These are phyloP conservation scores for Ardeotis arabs DNA, from an alignment of 2,113 vertebrate species.

Conservation along the genomic window DNA sequence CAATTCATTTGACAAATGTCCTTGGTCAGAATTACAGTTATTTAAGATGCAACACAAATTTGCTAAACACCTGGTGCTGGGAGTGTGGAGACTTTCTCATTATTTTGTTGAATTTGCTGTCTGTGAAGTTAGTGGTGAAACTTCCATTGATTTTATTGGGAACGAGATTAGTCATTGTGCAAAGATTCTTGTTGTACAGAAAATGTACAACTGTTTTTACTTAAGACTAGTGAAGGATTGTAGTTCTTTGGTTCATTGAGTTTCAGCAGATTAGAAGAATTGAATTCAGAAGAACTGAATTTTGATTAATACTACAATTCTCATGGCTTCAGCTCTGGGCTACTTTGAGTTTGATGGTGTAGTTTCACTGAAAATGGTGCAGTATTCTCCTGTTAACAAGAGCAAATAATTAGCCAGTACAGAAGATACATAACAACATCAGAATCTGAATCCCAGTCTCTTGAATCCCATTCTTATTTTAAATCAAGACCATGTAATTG, in stretches of 20 bases:
- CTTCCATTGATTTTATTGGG: not conserved
- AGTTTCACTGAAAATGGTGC: not conserved
- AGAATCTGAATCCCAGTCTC: not conserved
- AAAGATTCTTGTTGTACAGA: not conserved
- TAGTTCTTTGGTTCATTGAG: not conserved
- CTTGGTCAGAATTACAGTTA: not conserved
- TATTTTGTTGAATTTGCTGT: not conserved
- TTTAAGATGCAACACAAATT: not conserved
- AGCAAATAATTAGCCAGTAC: not conserved
- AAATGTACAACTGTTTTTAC: not conserved
- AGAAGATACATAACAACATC: not conserved
- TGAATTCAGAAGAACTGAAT: not conserved
- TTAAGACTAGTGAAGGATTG: not conserved
- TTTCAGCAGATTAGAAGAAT: not conserved
- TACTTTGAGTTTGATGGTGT: not conserved
- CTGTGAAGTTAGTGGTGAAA: not conserved
- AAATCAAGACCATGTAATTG: not conserved
- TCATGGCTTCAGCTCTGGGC: not conserved
- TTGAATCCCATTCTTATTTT: not conserved
- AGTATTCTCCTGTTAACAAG: not conserved
- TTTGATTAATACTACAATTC: not conserved
- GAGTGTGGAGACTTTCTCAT: not conserved
- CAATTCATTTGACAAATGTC: not conserved
- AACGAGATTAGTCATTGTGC: not conserved
- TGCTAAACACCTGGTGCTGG: not conserved